Conservation (phyloP, 1,140 invertebrate genomes). For the Neomicropteryx cornuta region DNA sequence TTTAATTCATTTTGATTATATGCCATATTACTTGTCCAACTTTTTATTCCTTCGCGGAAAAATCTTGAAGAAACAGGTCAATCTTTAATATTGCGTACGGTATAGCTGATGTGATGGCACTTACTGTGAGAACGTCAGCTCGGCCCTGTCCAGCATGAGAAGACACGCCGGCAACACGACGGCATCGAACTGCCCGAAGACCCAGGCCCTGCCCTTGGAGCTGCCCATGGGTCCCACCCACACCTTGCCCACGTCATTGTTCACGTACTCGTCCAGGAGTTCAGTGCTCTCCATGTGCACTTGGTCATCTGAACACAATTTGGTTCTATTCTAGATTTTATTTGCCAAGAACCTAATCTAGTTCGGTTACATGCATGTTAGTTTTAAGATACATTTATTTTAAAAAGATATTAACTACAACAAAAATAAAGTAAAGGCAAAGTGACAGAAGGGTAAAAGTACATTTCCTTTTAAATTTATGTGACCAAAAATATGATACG, state of each 20-base stretch:
- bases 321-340: background rate
- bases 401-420: background rate
- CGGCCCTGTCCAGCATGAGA: slow-evolving; percentile 47
- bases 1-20: no score
- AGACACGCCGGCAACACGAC: slow-evolving; percentile 47
- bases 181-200: slow-evolving; percentile 60
- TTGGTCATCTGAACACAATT: slow-evolving; percentile 40
- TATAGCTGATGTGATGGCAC: slow-evolving; percentile 9
- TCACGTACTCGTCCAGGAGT: slow-evolving; percentile 55
- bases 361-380: background rate
- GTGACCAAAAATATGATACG: no score
- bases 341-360: background rate
- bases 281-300: slow-evolving; percentile 52
- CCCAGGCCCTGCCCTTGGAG: slow-evolving; percentile 53
- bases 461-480: no score
- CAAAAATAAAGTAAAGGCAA: no score
- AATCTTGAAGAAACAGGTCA: background rate
- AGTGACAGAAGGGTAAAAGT: no score
- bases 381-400: background rate
- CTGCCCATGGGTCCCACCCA: slow-evolving; percentile 55
- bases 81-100: background rate
- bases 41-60: no score
- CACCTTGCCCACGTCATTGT: slow-evolving; percentile 62
- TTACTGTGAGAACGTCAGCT: slow-evolving; percentile 40
- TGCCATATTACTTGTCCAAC: no score